A percentile compares a stretch with the other conserved stretches of the same genome.
These are phyloP conservation scores for Perodicticus potto DNA, from an alignment of 2,797 vertebrate species.

Conservation along the genomic window DNA sequence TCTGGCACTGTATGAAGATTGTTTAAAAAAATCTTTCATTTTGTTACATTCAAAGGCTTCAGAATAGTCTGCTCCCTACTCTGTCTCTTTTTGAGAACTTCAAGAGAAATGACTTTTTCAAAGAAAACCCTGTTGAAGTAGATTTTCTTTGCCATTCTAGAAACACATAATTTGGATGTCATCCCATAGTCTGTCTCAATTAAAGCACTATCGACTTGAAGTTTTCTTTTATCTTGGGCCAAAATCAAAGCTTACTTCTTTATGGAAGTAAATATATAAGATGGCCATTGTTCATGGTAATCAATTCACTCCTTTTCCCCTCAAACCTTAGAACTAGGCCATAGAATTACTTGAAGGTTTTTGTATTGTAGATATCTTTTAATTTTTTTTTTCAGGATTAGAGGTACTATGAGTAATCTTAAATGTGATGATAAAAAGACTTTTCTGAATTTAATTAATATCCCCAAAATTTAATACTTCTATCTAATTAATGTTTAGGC, in stretches of 20 bases:
- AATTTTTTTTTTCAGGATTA: background rate
- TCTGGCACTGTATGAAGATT: slow-evolving; percentile 52
- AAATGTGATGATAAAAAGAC: background rate
- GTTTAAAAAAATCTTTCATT: slow-evolving; percentile 66
- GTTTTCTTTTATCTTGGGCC: slow-evolving; percentile 60
- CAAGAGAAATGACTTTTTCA: slow-evolving; percentile 75
- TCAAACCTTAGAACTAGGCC: background rate
- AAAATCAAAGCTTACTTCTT: slow-evolving; percentile 53
- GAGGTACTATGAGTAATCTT: background rate
- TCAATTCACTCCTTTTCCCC: background rate
- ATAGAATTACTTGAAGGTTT: slow-evolving; percentile 23
- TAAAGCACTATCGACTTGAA: slow-evolving; percentile 10
- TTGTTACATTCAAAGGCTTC: slow-evolving; percentile 71
- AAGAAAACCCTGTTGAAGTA: slow-evolving; percentile 73
- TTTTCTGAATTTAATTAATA: slow-evolving; percentile 26
- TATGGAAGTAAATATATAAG: slow-evolving; percentile 32
- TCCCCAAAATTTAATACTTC: background rate
- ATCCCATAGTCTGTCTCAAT: slow-evolving; percentile 57
- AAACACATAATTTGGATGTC: slow-evolving; percentile 71
- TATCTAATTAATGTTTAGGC: background rate
- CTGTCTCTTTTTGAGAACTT: slow-evolving; percentile 73
- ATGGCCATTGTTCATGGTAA: background rate
- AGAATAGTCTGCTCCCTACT: slow-evolving; percentile 59
- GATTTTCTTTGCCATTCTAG: slow-evolving; percentile 74
- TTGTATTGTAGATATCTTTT: background rate